Evolutionary conservation across 2,797 vertebrate species (phyloP), one percentile per base, ranked within the genome.

Genomic region (Sorex maritimensis): DNA sequence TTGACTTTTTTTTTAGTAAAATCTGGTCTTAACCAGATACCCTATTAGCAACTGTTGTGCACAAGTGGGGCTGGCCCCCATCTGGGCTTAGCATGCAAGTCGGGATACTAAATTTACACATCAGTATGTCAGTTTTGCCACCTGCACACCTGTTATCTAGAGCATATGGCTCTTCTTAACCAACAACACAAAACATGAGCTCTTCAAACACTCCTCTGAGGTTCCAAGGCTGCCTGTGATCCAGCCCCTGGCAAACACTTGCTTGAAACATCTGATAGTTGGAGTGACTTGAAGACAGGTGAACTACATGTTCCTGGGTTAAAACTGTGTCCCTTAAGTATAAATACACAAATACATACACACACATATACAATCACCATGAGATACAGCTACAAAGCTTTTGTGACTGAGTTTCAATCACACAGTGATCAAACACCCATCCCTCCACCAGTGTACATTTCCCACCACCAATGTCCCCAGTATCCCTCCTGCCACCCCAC

Each of bases 91-190:
- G 72, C 61, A 41, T 72, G 72, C 86, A 91, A 96, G 84, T 86
- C 71, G 91, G 84, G 86, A 85, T 93, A 88, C 95, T 95, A 95
- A 93, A 96, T 95, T 94, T 93, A 52, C 83, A 86, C 92, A 95
- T 85, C 91, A 94, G 94, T 93, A 95, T 61, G 92, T 86, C 13
- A 2, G 81, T 86, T 94, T 93, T 92, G 79, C 92, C 85, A 91
- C 95, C 91, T 96, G 94, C 82, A 93, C 84, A 95, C 96, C 96
- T 96, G 97, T 94, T 96, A 92, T 91, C 86, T 69, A 89, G 87
- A 95, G 93, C 97, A 96, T 97, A 96, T 96, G 96, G 95, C 75
- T 78, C 78, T 90, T 91, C 86, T 95, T 95, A 92, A 96, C 96
- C 96, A 97, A 92, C 95, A 96, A 82, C 89, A 90, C 89, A 91